phyloP scores from a whole-genome alignment of 2,888 invertebrate species.

The Cantharis lateralis region DNA sequence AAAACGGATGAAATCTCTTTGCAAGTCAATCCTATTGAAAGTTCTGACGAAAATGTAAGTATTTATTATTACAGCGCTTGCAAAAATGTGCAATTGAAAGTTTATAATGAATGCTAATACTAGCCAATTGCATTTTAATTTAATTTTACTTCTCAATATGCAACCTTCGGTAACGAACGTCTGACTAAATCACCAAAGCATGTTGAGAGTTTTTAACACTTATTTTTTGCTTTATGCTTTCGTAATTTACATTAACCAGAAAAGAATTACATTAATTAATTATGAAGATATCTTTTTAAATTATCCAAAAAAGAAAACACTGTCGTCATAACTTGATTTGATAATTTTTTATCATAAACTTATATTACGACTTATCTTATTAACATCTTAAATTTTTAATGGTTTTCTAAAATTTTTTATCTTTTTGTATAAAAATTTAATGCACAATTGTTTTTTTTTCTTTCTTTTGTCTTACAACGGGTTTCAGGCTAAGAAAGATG shows the following conservation, averaged over 20 bases:
- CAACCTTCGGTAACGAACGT: background rate
- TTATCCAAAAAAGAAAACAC: too few relatives aligned
- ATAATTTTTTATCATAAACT: background rate
- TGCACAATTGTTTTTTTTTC: too few relatives aligned
- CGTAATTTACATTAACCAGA: background rate
- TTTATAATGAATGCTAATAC: background rate
- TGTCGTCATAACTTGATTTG: too few relatives aligned
- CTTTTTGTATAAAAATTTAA: too few relatives aligned
- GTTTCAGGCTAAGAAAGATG: too few relatives aligned
- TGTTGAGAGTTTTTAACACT: background rate
- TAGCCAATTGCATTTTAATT: background rate
- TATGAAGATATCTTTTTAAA: too few relatives aligned
- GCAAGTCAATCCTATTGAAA: conserved; percentile 44
- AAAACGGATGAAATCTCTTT: conserved; percentile 47
- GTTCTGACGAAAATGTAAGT: conserved; percentile 46
- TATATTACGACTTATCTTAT: background rate
- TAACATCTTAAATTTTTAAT: background rate
- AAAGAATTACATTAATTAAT: background rate
- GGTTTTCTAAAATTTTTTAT: too few relatives aligned
- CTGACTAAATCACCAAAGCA: background rate
- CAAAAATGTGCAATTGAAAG: conserved; percentile 27
- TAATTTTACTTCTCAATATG: background rate
- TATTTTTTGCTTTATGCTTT: background rate
- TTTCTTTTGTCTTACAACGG: too few relatives aligned
- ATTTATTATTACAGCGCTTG: conserved; percentile 20